phyloP scores from a whole-genome alignment of 2,113 vertebrate species.

The Vombatus ursinus region DNA sequence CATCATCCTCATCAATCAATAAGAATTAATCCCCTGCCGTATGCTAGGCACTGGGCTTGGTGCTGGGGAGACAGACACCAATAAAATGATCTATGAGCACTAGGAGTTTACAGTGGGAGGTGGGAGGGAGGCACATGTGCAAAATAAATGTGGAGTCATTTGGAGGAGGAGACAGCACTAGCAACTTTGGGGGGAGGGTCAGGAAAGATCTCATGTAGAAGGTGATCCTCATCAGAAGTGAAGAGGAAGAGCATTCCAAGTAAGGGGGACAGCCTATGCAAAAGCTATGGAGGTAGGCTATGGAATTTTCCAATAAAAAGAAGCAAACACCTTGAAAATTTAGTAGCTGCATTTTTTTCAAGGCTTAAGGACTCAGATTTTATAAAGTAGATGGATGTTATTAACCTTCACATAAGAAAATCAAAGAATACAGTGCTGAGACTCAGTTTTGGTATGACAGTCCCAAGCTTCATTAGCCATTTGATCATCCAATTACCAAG shows the following conservation, averaged over 20 bases:
- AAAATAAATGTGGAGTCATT: not conserved
- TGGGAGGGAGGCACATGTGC: not conserved
- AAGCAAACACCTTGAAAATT: not conserved
- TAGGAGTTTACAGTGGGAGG: not conserved
- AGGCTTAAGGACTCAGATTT: not conserved
- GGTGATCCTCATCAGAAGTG: not conserved
- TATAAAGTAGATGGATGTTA: not conserved
- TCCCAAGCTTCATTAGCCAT: not conserved
- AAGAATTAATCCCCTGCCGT: not conserved
- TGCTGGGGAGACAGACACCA: not conserved
- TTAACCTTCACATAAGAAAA: not conserved
- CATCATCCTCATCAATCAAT: not conserved
- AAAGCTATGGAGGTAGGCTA: not conserved
- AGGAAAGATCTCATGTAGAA: not conserved
- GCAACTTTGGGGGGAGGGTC: not conserved
- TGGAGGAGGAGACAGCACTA: not conserved
- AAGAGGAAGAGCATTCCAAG: not conserved
- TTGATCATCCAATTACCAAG: not conserved
- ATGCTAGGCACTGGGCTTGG: not conserved
- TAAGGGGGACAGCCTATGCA: not conserved
- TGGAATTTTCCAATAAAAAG: not conserved
- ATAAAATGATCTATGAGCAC: not conserved
- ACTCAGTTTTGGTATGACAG: not conserved
- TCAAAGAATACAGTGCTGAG: not conserved
- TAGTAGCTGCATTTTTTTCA: not conserved